phyloP scores from a whole-genome alignment of 2,888 invertebrate genomes.

The Mesorhabditis belari region DNA sequence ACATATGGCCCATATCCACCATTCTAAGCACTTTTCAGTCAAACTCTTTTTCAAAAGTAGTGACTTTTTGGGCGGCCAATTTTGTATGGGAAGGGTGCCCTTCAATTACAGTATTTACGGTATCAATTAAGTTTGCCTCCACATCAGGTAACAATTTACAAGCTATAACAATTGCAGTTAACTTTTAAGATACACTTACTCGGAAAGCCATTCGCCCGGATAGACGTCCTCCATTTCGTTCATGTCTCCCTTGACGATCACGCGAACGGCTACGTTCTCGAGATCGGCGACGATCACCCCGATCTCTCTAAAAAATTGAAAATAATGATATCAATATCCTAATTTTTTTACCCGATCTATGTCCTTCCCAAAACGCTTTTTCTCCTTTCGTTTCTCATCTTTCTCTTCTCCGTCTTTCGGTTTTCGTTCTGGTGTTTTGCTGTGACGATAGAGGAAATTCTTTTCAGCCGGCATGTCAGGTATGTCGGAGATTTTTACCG shows the following conservation, averaged over 20 bases:
- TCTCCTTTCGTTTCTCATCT: not conserved
- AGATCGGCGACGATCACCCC: constrained; percentile 3
- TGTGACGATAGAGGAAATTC: not conserved
- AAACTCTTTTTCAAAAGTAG: too few relatives aligned
- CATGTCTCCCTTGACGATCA: not conserved
- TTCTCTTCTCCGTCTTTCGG: constrained; percentile 3
- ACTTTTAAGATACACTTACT: too few relatives aligned
- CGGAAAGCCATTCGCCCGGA: not conserved
- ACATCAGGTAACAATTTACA: too few relatives aligned
- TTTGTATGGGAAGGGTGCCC: too few relatives aligned
- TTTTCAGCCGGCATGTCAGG: not conserved
- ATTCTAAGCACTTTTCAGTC: too few relatives aligned
- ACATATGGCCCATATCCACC: too few relatives aligned
- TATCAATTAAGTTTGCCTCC: too few relatives aligned
- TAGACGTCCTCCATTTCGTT: not conserved
- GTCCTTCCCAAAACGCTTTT: constrained; percentile 1
- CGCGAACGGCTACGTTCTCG: constrained; percentile 5
- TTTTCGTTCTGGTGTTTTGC: not conserved
- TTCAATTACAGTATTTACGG: too few relatives aligned
- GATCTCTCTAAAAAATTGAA: not conserved
- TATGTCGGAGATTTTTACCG: not conserved
- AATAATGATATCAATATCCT: not conserved
- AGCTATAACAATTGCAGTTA: too few relatives aligned
- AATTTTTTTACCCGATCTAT: too few relatives aligned
- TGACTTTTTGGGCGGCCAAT: too few relatives aligned